Base-by-base conservation (phyloP, 2,113 vertebrate species). In the Lamprologus lemairii region DNA sequence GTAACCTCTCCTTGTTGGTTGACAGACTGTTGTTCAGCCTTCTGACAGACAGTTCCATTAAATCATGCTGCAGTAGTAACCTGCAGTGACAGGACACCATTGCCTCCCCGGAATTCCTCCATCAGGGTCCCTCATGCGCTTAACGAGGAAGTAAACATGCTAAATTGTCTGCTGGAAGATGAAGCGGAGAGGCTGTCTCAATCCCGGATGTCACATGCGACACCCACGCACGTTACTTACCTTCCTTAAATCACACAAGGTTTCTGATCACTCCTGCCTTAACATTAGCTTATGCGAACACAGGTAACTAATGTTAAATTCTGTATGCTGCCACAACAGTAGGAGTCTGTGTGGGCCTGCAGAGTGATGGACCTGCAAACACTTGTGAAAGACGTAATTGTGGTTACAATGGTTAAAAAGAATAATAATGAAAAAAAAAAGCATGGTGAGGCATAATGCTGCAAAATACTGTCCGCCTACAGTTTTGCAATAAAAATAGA, bases 1-100 rank as follows among this genome's bases (percentile, higher is more conserved):
- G 87, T 81, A 88, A 84, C 90, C 73, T 90, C 82, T 63, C 49
- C 85, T 88, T 85, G 88, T 87, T 78, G 86, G 83, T 83, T 95
- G 94, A 95, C 94, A 94, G 92, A 88, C 91, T 88, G 92, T 91
- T 94, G 88, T 92, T 91, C 71, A 82, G 94, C 91, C 90, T 88
- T 86, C 89, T 96, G 95, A 95, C 94, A 96, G 95, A 94, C 95
- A 96, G 86, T 94, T 95, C 95, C 95, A 96, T 96, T 96, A 96
- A 96, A 96, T 95, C 94, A 92, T 91, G 89, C 91, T 73, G 91
- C 90, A 90, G 82, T 91, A 86, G 92, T 94, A 94, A 95, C 94
- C 92, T 86, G 88, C 90, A 84, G 89, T 94, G 96, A 94, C 95
- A 96, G 92, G 93, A 94, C 91, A 89, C 92, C 87, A 86, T 91